Evolutionary conservation across 2,797 vertebrate species (phyloP).

Genomic region (Cynopterus sphinx): DNA sequence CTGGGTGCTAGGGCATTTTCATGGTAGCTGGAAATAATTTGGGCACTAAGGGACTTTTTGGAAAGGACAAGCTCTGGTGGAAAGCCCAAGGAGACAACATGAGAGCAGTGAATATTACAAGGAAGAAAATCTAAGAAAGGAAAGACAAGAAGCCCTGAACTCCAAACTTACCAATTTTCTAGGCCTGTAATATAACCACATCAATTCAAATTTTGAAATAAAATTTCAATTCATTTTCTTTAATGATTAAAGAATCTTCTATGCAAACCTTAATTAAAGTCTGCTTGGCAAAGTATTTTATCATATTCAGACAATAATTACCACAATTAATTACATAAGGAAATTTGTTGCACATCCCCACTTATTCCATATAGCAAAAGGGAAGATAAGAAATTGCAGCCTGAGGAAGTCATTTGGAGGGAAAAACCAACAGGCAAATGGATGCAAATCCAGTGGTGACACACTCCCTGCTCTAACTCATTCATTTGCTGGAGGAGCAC

Average conservation of each 20-base stretch:
- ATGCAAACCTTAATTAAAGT: conserved; percentile 41
- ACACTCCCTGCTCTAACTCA: neutral
- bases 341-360: neutral
- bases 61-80: neutral
- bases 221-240: conserved; percentile 24
- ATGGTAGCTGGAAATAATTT: conserved; percentile 11
- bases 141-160: conserved; percentile 6
- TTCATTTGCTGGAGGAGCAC: conserved; percentile 14
- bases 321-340: conserved; percentile 43
- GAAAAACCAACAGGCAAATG: conserved; percentile 5
- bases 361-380: conserved; percentile 31
- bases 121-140: neutral
- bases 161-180: neutral
- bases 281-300: conserved; percentile 8
- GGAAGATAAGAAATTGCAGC: neutral
- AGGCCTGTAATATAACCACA: neutral
- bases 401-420: conserved; percentile 33
- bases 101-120: neutral
- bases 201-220: conserved; percentile 19
- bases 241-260: conserved; percentile 4
- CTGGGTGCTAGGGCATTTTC: neutral
- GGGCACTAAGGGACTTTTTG: neutral
- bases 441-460: neutral
- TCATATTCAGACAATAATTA: conserved; percentile 35
- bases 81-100: neutral